Percentiles rank a stretch among this genome's conserved stretches.
These are phyloP conservation scores for Mongoloraphidia duomilia DNA, from an alignment of 2,888 invertebrate genomes.

Conservation along the genomic window DNA sequence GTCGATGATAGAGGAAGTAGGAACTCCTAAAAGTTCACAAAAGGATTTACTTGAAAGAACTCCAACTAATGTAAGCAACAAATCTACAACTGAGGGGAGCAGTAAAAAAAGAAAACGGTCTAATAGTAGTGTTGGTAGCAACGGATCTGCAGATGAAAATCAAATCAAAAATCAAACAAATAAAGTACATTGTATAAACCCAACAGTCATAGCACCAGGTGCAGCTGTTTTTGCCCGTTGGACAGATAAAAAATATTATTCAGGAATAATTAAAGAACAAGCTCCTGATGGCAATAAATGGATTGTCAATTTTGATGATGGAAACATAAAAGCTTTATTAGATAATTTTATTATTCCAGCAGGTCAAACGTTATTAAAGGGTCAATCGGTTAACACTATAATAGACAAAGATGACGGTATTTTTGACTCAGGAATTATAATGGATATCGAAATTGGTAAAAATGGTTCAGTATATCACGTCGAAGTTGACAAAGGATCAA, in stretches of 20 bases:
- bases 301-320: conserved; percentile 48
- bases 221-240: conserved; percentile 44
- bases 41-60: background rate
- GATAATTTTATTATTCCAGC: conserved; percentile 44
- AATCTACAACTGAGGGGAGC: no score
- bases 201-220: background rate
- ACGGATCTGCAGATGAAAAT: background rate
- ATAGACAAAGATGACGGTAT: conserved; percentile 35
- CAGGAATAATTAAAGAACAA: conserved; percentile 42
- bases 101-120: no score
- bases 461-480: conserved; percentile 31
- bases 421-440: conserved; percentile 38
- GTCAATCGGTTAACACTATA: conserved; percentile 39
- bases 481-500: conserved; percentile 23
- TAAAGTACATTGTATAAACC: background rate
- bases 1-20: background rate
- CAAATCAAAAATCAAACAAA: background rate
- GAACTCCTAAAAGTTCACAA: background rate
- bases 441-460: conserved; percentile 32
- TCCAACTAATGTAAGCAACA: background rate
- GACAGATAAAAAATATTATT: conserved; percentile 53
- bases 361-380: conserved; percentile 32
- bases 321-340: conserved; percentile 39
- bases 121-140: no score
- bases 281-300: conserved; percentile 40